phyloP scores from a whole-genome alignment of 2,888 invertebrate species.

The Epiblema foenella region DNA sequence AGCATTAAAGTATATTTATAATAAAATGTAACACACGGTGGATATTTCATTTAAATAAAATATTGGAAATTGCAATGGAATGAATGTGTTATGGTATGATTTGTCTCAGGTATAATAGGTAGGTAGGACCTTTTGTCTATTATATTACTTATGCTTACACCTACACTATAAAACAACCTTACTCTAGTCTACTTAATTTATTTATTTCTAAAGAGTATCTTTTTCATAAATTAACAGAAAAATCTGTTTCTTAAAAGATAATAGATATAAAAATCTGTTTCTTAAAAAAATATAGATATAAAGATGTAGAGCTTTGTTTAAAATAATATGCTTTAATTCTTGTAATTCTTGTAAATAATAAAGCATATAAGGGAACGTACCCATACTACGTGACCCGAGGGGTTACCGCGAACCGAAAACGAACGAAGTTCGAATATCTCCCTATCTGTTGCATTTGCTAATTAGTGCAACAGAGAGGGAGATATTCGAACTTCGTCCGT shows the following conservation, averaged over 20 bases:
- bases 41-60: not conserved
- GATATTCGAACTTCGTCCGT: too few species aligned
- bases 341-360: too few species aligned
- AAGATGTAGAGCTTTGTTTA: not conserved
- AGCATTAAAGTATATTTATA: not conserved
- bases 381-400: too few species aligned
- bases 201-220: constrained; percentile 62
- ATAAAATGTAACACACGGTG: not conserved
- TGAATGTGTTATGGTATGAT: constrained; percentile 70
- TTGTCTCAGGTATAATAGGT: constrained; percentile 54
- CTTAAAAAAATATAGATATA: not conserved
- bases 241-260: not conserved
- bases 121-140: constrained; percentile 26
- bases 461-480: too few species aligned
- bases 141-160: constrained; percentile 22
- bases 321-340: too few species aligned
- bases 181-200: constrained; percentile 7
- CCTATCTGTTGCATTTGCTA: too few species aligned
- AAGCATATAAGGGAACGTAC: too few species aligned
- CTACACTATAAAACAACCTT: constrained; percentile 6
- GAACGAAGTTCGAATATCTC: too few species aligned
- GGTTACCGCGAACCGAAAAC: too few species aligned
- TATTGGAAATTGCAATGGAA: constrained; percentile 49
- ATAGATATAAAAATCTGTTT: not conserved
- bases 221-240: constrained; percentile 51